Conservation (phyloP, 1,140 invertebrate species). For the Stratiolaelaps scimitus region DNA sequence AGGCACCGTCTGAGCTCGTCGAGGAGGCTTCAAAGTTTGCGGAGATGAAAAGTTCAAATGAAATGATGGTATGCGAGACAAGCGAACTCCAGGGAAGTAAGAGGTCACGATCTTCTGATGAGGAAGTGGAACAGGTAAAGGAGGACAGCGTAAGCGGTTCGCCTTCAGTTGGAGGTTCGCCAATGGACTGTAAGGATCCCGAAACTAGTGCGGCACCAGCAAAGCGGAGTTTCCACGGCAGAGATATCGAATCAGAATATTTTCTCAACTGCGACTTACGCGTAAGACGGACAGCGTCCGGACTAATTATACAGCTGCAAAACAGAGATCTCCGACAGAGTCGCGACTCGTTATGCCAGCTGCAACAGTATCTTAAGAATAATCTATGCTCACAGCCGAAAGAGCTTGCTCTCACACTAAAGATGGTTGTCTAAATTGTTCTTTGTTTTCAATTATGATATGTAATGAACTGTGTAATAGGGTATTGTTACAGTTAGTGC, state of each 20-base stretch:
- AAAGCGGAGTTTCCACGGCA: neutral
- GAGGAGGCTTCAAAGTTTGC: neutral
- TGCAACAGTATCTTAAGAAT: slow-evolving; percentile 27
- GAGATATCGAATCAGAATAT: no score
- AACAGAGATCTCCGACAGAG: neutral
- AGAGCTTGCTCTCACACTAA: slow-evolving; percentile 20
- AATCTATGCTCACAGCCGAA: slow-evolving; percentile 23
- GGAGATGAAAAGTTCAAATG: neutral
- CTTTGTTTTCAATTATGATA: neutral
- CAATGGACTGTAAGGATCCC: neutral
- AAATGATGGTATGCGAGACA: neutral
- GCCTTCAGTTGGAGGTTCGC: neutral
- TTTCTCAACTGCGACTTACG: slow-evolving; percentile 14
- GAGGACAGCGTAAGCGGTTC: neutral
- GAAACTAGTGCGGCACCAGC: neutral
- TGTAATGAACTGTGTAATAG: no score
- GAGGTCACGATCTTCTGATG: neutral
- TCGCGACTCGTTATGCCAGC: slow-evolving; percentile 11
- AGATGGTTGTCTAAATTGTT: slow-evolving; percentile 7
- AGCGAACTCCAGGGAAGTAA: neutral
- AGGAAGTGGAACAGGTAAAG: neutral
- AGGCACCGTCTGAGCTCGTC: neutral
- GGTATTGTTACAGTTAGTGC: no score
- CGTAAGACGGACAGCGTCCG: neutral
- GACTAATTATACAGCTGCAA: slow-evolving; percentile 11